phyloP scores from a whole-genome alignment of 37 sponge, comb jelly and placozoan genomes.

The Ianthella basta region DNA sequence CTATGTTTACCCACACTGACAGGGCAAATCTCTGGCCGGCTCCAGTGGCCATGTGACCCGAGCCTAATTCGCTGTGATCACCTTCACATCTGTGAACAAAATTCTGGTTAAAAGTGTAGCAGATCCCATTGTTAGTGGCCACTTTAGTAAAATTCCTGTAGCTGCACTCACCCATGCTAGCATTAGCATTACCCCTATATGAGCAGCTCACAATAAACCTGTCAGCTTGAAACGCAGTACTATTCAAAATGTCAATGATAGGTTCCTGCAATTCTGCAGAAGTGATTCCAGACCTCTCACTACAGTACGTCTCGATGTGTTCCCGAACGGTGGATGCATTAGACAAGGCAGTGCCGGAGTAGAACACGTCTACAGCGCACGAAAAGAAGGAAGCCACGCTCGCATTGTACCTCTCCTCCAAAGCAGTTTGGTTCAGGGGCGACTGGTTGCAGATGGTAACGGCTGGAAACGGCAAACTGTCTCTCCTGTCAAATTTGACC shows the following conservation, averaged over 20 bases:
- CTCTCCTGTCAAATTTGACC: not conserved
- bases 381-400: not conserved
- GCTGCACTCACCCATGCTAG: not conserved
- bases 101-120: constrained; percentile 5
- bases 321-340: too few relatives aligned
- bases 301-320: too few relatives aligned
- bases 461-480: constrained; percentile 20
- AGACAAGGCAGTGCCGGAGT: too few relatives aligned
- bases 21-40: constrained; percentile 6
- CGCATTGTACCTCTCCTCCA: too few relatives aligned
- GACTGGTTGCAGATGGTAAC: constrained; percentile 4
- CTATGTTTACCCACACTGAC: not conserved
- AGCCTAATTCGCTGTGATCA: not conserved
- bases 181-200: not conserved
- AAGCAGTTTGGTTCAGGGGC: not conserved
- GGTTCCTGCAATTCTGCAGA: too few relatives aligned
- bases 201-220: constrained; percentile 16
- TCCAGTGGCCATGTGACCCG: not conserved
- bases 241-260: not conserved
- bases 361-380: not conserved
- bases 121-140: constrained; percentile 2
- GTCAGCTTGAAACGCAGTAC: not conserved
- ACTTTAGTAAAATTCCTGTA: constrained; percentile 4
- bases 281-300: too few relatives aligned
- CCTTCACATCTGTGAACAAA: too few relatives aligned